These are phyloP conservation scores for Saguinus midas DNA, from an alignment of 2,113 vertebrate genomes.

Conservation along the genomic window DNA sequence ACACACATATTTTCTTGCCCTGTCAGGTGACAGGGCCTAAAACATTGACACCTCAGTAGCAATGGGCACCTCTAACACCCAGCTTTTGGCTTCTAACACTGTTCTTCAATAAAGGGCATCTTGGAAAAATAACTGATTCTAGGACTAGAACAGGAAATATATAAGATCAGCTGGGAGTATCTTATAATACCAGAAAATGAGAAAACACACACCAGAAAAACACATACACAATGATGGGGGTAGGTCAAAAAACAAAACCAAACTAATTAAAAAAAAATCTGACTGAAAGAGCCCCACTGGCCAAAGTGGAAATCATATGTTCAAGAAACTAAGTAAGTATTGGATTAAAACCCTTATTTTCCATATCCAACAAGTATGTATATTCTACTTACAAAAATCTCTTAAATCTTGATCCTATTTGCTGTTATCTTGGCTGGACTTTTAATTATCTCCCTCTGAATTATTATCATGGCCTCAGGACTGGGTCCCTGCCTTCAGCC, in stretches of 20 bases:
- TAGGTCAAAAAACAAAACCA: neutral
- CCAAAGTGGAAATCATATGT: neutral
- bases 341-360: neutral
- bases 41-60: neutral
- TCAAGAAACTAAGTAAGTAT: neutral
- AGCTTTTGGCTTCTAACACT: neutral
- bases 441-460: neutral
- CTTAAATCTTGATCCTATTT: neutral
- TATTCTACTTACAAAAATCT: neutral
- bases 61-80: neutral
- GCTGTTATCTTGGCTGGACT: neutral
- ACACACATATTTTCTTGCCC: neutral
- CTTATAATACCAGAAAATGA: neutral
- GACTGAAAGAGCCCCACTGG: neutral
- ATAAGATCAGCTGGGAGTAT: neutral
- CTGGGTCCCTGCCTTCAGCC: neutral
- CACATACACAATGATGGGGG: neutral
- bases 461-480: neutral
- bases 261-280: neutral
- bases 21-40: neutral
- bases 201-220: neutral
- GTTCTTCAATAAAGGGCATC: neutral
- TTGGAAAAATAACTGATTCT: neutral
- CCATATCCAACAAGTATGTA: neutral
- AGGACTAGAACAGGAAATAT: neutral